Evolutionary conservation across 2,797 vertebrate species (phyloP).

Genomic region (Myripristis murdjan): DNA sequence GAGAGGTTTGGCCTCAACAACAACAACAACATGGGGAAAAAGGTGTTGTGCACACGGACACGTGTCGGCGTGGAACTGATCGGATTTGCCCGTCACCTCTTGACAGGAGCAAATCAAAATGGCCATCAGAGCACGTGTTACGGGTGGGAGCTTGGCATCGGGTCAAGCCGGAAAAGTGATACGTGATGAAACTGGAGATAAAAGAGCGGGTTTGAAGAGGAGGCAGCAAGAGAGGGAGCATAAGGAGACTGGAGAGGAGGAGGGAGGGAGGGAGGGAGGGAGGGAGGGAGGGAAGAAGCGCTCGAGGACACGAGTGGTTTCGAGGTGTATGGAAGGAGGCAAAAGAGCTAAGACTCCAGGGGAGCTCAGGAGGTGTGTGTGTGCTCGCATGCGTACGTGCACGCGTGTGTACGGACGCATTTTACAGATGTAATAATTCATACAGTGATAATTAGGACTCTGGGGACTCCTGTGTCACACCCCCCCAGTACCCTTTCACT

Average conservation of each 20-base stretch:
- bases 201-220: slow-evolving; percentile 32
- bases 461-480: slow-evolving; percentile 71
- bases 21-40: no score
- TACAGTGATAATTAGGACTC: slow-evolving; percentile 84
- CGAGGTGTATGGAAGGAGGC: slow-evolving; percentile 61
- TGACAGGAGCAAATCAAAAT: neutral
- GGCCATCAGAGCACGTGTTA: no score
- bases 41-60: no score
- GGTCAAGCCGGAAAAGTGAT: slow-evolving; percentile 13
- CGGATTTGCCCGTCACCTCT: neutral
- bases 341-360: slow-evolving; percentile 64
- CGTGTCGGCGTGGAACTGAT: neutral
- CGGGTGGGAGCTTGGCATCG: no score
- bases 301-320: slow-evolving; percentile 66
- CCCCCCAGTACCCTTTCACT: slow-evolving; percentile 58
- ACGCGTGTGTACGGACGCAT: slow-evolving; percentile 53
- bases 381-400: slow-evolving; percentile 36
- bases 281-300: no score
- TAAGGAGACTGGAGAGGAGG: slow-evolving; percentile 36
- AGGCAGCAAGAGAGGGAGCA: slow-evolving; percentile 33
- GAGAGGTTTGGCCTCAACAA: no score
- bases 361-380: slow-evolving; percentile 63
- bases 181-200: slow-evolving; percentile 34
- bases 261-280: slow-evolving; percentile 50
- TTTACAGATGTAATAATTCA: slow-evolving; percentile 82